Evolutionary conservation across 1,140 invertebrate species (phyloP).

Genomic region (Conopomorpha cramerella): DNA sequence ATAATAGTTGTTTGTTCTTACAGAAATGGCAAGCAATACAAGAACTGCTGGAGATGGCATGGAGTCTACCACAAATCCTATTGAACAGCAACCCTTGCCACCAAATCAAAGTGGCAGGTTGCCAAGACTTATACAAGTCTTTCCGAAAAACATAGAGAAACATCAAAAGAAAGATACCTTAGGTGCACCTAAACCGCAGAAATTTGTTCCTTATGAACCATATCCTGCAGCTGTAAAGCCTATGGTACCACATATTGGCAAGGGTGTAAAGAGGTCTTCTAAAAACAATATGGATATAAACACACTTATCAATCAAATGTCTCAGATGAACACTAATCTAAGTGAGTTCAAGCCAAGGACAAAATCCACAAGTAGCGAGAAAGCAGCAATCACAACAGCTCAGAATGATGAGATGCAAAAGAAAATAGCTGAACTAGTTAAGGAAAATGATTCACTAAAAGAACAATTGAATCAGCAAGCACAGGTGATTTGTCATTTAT

Average conservation of each 20-base stretch:
- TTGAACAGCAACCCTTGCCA: no score
- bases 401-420: slow-evolving; percentile 38
- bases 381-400: no score
- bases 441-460: slow-evolving; percentile 43
- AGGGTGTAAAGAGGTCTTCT: slow-evolving; percentile 36
- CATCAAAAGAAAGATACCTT: slow-evolving; percentile 28
- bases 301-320: slow-evolving; percentile 69
- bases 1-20: no score
- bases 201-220: slow-evolving; percentile 88
- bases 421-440: slow-evolving; percentile 27
- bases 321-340: slow-evolving; percentile 63
- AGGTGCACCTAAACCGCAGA: slow-evolving; percentile 69
- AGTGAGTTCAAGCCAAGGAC: slow-evolving; percentile 46
- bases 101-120: slow-evolving; percentile 13
- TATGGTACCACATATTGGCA: slow-evolving; percentile 63
- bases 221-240: slow-evolving; percentile 85
- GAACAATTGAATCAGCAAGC: slow-evolving; percentile 57
- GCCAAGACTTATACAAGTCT: slow-evolving; percentile 29
- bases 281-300: slow-evolving; percentile 74
- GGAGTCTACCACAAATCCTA: slow-evolving; percentile 50
- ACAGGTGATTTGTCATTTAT: slow-evolving; percentile 23
- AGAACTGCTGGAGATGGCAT: slow-evolving; percentile 65
- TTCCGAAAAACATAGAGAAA: slow-evolving; percentile 27
- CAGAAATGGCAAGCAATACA: slow-evolving; percentile 40
- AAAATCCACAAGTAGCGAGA: no score